Evolutionary conservation across 2,113 vertebrate genomes (phyloP), one percentile per base, ranked within the genome.

Genomic region (Sialia sialis): DNA sequence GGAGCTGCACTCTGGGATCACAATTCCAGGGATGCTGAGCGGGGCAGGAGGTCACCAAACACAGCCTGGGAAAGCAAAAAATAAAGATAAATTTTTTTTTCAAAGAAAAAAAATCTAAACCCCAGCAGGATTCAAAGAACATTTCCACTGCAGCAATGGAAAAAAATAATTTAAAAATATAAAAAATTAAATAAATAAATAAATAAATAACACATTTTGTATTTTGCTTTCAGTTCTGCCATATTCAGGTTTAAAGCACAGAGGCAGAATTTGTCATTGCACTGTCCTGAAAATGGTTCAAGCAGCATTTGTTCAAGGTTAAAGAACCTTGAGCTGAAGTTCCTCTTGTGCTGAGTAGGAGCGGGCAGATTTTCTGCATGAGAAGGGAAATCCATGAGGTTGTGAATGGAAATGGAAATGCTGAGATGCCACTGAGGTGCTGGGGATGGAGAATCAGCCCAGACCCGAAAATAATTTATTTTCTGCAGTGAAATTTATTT

Each of bases 351-450:
- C 94, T 81, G 92, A 94, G 92, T 52, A 36, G 94, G 62, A 94
- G 89, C 21, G 32, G 92, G 87, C 55, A 81, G 77, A 93, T 94
- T 95, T 95, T 95, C 86, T 93, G 79, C 94, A 60, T 92, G 93
- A 58, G 62, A 58, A 92, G 58, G 56, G 83, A 85, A 90, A 85
- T 52, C 9, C 63, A 56, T 52, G 2, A 88, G 60, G 75, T 49
- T 73, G 59, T 30, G 78, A 76, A 27, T 6, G 26, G 26, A 67
- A 79, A 88, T 85, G 85, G 85, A 84, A 93, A 83, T 39, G 55
- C 67, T 32, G 23, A 55, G 83, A 7, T 21, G 14, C 56, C 3
- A 38, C 0, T 3, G 38, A 59, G 63, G 54, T 10, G 46, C 39
- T n/a, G 55, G 70, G 46, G 46, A 39, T 4, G 44, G 63, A 56